Evolutionary conservation across 2,113 vertebrate species (phyloP), one percentile per base, ranked within the genome.

Genomic region (Prunella himalayana): DNA sequence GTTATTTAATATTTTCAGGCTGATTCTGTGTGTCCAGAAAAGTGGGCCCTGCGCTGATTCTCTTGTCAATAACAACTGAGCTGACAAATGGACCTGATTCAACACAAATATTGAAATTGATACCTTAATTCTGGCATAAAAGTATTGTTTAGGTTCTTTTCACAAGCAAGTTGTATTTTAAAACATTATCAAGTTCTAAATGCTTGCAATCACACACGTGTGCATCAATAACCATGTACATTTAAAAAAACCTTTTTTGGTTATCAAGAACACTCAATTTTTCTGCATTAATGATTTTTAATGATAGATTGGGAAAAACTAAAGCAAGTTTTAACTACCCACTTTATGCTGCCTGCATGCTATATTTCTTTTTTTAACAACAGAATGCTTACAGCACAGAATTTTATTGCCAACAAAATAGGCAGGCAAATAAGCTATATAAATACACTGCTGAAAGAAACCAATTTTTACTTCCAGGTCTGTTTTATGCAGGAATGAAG

Each of bases 1-100:
- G 71, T 88, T 89, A 88, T 76, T 86, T 90, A 81, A 73, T 83
- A 60, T 82, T 93, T 90, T 80, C 63, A 92, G 79, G 78, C 54
- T 92, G 82, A 56, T 2, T 11, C 20, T 64, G 25, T 31, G 25
- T 44, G n/a, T 64, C 41, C 68, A 75, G 68, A 35, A 81, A 95
- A 92, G 35, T 10, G 13, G 51, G 72, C 37, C 22, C 76, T 90
- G 54, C 45, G 80, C 81, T 63, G 63, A 88, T 80, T 90, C 59
- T 75, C 71, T 53, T 81, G 42, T 93, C 85, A 86, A 24, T 86
- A 93, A 64, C 42, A 81, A 75, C 71, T 33, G 71, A 81, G 47
- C 47, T 86, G 82, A 83, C 60, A 95, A 93, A 84, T 71, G 51
- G 79, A 86, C 63, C 47, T 15, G 42, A 66, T 57, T 93, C 72